Evolutionary conservation across 1,140 invertebrate species (phyloP), one percentile per base, ranked within the genome.

Genomic region (Ridgeia piscesae): DNA sequence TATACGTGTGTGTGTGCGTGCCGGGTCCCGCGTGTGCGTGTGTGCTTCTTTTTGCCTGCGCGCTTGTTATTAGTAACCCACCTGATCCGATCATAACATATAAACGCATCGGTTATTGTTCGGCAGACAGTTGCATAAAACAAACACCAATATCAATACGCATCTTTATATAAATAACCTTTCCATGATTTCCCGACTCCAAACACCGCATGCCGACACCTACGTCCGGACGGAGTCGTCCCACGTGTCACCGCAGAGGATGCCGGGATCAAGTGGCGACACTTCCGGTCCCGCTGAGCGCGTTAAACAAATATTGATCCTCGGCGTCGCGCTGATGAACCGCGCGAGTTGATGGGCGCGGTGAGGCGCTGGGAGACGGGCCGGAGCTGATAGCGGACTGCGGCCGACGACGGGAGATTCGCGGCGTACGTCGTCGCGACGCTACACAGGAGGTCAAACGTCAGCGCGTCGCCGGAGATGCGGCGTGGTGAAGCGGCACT

Each of bases 251-350:
- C 58, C 58, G 58, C 58, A 31, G 27, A 77, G 4, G 2, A 21
- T 77, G 58, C 27, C 58, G 58, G 58, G 58, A 27, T 77, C 58
- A 77, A 77, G 58, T 77, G 58, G 27, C 58, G 58, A 77, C 58
- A 77, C 58, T 27, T 77, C 58, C 58, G 58, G 58, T 31, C 2
- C 11, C 58, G 58, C 0, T 2, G 58, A 77, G 17, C 2, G 58
- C 58, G 58, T 77, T 77, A 77, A 77, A 31, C 58, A 77, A 77
- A 77, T 77, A 77, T 77, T 77, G 58, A 77, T 77, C 58, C 58
- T 77, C 27, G 17, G 0, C 17, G 58, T 77, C 11, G 17, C 17
- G 58, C 58, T 77, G 17, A 31, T 31, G 58, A 77, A 77, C 58
- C 58, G 58, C 11, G 11, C 27, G 14, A 17, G 58, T 1, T 77